phyloP scores from a whole-genome alignment of 1,140 invertebrate species.

The Camponotus floridanus region DNA sequence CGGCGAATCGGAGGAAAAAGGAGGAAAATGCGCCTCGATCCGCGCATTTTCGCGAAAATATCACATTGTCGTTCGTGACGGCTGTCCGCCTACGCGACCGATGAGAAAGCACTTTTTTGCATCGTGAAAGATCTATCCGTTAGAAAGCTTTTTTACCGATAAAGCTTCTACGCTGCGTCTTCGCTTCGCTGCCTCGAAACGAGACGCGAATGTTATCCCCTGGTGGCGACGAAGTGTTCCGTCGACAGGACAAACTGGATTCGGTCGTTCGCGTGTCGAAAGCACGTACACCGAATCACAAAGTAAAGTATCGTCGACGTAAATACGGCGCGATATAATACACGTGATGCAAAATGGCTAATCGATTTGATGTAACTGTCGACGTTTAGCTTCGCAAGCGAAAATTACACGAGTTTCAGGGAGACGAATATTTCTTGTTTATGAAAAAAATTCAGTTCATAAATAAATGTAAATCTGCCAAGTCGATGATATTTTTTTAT shows the following conservation, averaged over 20 bases:
- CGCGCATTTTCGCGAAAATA: slow-evolving; percentile 41
- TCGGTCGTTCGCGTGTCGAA: slow-evolving; percentile 57
- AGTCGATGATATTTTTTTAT: slow-evolving; percentile 10
- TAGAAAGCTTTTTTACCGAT: slow-evolving; percentile 72
- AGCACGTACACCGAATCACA: slow-evolving; percentile 13
- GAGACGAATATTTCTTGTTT: background rate
- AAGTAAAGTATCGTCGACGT: slow-evolving; percentile 44
- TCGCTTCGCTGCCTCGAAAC: slow-evolving; percentile 39
- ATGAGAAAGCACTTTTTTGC: slow-evolving; percentile 71
- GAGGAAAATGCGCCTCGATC: slow-evolving; percentile 20
- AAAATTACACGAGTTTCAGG: background rate
- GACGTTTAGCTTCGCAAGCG: slow-evolving; percentile 6
- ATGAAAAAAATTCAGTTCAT: background rate
- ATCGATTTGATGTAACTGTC: background rate
- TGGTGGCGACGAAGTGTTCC: slow-evolving; percentile 41
- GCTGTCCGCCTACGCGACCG: slow-evolving; percentile 61
- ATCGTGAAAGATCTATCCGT: slow-evolving; percentile 64
- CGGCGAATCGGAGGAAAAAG: background rate
- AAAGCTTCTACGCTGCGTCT: slow-evolving; percentile 25
- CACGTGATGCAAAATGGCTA: slow-evolving; percentile 20
- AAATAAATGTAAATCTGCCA: background rate
- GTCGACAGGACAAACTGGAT: slow-evolving; percentile 52
- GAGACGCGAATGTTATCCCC: slow-evolving; percentile 58
- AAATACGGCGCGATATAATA: slow-evolving; percentile 19
- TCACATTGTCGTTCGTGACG: slow-evolving; percentile 37